Percentiles rank a stretch among this genome's conserved stretches.
Evolutionary conservation across 2,797 vertebrate genomes (phyloP).

Genomic region (Ambastaia sidthimunki): DNA sequence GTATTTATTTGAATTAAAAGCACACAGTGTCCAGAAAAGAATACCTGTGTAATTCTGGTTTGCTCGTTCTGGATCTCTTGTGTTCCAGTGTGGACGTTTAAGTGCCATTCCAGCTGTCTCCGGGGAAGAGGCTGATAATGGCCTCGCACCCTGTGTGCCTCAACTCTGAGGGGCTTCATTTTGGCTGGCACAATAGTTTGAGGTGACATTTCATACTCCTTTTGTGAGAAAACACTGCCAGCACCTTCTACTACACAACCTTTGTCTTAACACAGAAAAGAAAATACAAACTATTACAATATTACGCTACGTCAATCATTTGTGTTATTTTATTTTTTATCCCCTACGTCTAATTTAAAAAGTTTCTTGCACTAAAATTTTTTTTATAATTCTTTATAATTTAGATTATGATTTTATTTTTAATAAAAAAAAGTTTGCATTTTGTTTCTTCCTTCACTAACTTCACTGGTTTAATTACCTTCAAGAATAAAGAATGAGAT

Average conservation of each 20-base stretch:
- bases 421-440: no score
- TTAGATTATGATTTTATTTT: no score
- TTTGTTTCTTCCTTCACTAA: neutral
- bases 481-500: neutral
- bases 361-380: neutral
- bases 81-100: constrained; percentile 66
- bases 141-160: constrained; percentile 66
- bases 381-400: neutral
- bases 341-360: neutral
- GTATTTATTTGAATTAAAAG: neutral
- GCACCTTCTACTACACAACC: neutral
- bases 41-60: constrained; percentile 72
- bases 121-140: constrained; percentile 70
- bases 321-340: neutral
- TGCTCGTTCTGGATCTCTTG: constrained; percentile 65
- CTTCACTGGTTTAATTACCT: neutral
- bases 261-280: constrained; percentile 38
- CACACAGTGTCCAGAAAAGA: neutral
- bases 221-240: constrained; percentile 43
- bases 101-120: constrained; percentile 74
- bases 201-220: constrained; percentile 22
- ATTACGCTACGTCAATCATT: neutral
- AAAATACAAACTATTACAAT: neutral
- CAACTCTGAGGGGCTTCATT: constrained; percentile 56
- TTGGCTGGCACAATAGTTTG: constrained; percentile 53